Evolutionary conservation across 2,113 vertebrate genomes (phyloP).

Genomic region (Tichodroma muraria): DNA sequence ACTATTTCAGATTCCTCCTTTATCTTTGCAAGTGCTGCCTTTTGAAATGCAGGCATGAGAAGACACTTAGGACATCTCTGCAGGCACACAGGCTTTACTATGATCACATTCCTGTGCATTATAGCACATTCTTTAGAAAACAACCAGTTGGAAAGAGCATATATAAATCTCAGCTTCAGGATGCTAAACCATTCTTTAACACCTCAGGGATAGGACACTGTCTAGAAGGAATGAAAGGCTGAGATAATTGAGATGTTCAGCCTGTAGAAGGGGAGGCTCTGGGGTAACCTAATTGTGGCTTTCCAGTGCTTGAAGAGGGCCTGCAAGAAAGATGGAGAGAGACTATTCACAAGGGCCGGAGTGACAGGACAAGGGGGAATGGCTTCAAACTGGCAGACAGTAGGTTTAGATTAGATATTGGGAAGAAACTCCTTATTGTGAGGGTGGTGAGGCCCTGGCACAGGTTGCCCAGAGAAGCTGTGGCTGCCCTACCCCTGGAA

Average conservation of each 20-base stretch:
- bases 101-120: not conserved
- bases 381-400: not conserved
- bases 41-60: not conserved
- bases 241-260: not conserved
- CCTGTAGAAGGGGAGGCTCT: not conserved
- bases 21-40: not conserved
- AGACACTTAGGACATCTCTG: not conserved
- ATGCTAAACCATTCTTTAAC: not conserved
- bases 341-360: not conserved
- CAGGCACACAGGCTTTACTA: not conserved
- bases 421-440: not conserved
- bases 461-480: not conserved
- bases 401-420: not conserved
- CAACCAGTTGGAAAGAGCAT: not conserved
- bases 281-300: not conserved
- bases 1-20: not conserved
- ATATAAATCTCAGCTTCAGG: not conserved
- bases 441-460: not conserved
- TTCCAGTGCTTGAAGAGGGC: not conserved
- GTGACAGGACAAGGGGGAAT: not conserved
- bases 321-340: not conserved
- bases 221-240: not conserved
- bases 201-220: not conserved
- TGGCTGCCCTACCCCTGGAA: not conserved
- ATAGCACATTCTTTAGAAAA: not conserved